phyloP scores from a whole-genome alignment of 2,888 invertebrate species.

The Drosophila fulvimacula region DNA sequence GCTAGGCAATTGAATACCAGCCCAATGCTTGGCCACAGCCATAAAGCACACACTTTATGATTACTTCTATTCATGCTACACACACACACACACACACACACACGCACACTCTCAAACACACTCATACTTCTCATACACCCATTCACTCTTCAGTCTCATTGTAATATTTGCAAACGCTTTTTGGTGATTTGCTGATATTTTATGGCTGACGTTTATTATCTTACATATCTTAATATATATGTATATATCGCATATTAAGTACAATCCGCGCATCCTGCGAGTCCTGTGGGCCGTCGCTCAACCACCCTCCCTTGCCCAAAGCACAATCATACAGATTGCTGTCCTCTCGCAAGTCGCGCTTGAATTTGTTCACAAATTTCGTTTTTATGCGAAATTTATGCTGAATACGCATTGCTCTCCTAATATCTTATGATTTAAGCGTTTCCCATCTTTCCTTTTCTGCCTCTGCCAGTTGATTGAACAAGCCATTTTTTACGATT shows the following conservation, averaged over 20 bases:
- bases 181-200: slow-evolving; percentile 58
- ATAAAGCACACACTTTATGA: slow-evolving; percentile 52
- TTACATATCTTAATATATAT: slow-evolving; percentile 64
- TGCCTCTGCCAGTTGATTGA: slow-evolving; percentile 59
- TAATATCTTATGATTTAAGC: slow-evolving; percentile 76
- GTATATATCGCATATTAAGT: slow-evolving; percentile 28
- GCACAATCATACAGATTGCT: slow-evolving; percentile 58
- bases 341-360: slow-evolving; percentile 28
- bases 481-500: slow-evolving; percentile 40
- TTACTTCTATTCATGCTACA: slow-evolving; percentile 20
- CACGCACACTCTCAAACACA: neutral
- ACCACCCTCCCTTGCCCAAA: slow-evolving; percentile 10
- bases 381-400: slow-evolving; percentile 74
- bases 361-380: slow-evolving; percentile 61
- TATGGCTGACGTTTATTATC: slow-evolving; percentile 68
- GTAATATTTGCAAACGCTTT: slow-evolving; percentile 50
- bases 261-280: slow-evolving; percentile 25
- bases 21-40: slow-evolving; percentile 23
- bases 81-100: slow-evolving; percentile 1
- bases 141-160: slow-evolving; percentile 20
- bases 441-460: slow-evolving; percentile 22
- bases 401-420: slow-evolving; percentile 62
- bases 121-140: slow-evolving; percentile 6
- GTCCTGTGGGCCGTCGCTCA: neutral
- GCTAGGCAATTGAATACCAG: slow-evolving; percentile 21